Evolutionary conservation across 2,888 invertebrate genomes (phyloP).

Genomic region (Tromatobia lineatoria): DNA sequence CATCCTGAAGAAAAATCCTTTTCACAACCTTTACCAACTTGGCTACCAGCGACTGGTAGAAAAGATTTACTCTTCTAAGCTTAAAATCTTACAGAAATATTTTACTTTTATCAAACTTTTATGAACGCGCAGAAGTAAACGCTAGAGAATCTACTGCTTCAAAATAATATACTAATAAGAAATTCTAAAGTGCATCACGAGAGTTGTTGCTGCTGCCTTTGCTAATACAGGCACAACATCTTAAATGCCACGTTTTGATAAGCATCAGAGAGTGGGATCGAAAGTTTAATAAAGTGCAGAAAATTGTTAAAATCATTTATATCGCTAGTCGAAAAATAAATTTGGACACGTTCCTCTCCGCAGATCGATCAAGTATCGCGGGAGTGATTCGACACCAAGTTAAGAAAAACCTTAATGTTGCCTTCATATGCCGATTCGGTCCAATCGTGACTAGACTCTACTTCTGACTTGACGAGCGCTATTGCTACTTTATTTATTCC

Average conservation of each 20-base stretch:
- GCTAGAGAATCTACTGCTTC: too few species aligned
- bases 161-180: too few species aligned
- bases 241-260: constrained; percentile 32
- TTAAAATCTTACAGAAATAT: constrained; percentile 1
- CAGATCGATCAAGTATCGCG: constrained; percentile 2
- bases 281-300: background rate
- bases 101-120: background rate
- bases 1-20: background rate
- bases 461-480: too few species aligned
- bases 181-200: too few species aligned
- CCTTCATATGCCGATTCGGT: too few species aligned
- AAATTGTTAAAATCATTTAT: background rate
- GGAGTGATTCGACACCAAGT: too few species aligned
- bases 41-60: background rate
- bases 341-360: constrained; percentile 6
- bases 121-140: too few species aligned
- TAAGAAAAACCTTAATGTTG: too few species aligned
- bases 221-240: background rate
- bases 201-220: too few species aligned
- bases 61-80: background rate
- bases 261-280: constrained; percentile 37
- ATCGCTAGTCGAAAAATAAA: background rate
- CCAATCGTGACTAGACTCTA: too few species aligned
- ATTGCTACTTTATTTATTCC: too few species aligned
- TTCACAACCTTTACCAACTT: background rate